A percentile compares a stretch with the other conserved stretches of the same genome.
phyloP scores from a whole-genome alignment of 1,140 invertebrate species.

The Neuroterus valhalla region DNA sequence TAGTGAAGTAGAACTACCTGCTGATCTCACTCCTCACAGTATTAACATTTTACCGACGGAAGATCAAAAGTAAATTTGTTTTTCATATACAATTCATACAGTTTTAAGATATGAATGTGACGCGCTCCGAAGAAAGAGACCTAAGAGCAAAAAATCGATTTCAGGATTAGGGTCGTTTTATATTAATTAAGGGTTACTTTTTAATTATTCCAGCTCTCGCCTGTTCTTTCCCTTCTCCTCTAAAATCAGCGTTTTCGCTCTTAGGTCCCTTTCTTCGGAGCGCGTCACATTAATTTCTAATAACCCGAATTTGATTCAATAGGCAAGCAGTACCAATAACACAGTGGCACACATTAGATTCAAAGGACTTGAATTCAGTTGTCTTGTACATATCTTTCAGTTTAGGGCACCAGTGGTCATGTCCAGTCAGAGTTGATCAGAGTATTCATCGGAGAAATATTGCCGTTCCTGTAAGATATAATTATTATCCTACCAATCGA shows the following conservation, averaged over 20 bases:
- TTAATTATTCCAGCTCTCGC: background rate
- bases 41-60: constrained; percentile 68
- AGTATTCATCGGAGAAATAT: constrained; percentile 69
- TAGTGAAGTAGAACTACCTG: constrained; percentile 62
- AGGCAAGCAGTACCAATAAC: constrained; percentile 74
- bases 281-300: no score
- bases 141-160: no score
- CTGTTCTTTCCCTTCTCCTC: no score
- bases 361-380: constrained; percentile 62
- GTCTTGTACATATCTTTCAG: constrained; percentile 70
- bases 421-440: constrained; percentile 76
- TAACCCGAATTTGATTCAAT: constrained; percentile 34
- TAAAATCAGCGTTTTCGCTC: no score
- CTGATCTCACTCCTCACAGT: constrained; percentile 65
- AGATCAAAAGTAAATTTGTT: constrained; percentile 64
- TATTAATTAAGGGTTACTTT: background rate
- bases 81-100: background rate
- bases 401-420: constrained; percentile 72
- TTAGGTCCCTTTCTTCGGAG: no score
- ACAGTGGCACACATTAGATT: constrained; percentile 71
- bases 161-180: no score
- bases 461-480: constrained; percentile 62
- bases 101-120: background rate
- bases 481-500: background rate
- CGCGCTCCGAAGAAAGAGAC: no score